These are phyloP conservation scores for Cancer borealis DNA, from an alignment of 2,888 invertebrate genomes.

Conservation along the genomic window DNA sequence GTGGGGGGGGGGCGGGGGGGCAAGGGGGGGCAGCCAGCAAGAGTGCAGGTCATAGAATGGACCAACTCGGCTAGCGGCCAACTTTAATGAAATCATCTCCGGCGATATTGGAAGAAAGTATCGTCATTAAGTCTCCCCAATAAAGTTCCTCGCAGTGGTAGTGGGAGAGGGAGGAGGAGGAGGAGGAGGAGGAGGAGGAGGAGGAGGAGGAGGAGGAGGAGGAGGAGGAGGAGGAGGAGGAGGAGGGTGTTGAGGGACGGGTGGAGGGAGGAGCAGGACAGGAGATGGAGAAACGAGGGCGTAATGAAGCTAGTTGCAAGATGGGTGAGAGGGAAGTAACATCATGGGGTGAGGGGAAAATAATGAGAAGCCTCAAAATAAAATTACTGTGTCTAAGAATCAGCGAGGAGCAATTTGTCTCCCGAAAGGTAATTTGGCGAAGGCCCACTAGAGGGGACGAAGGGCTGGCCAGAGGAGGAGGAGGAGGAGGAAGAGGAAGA, in stretches of 20 bases:
- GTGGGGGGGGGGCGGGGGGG: not conserved
- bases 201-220: not conserved
- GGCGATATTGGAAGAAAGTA: slow-evolving; percentile 73
- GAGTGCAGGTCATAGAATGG: not conserved
- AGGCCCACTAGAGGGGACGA: not conserved
- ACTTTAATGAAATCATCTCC: slow-evolving; percentile 54
- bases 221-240: not conserved
- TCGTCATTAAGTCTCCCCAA: slow-evolving; percentile 46
- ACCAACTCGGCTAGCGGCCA: slow-evolving; percentile 8
- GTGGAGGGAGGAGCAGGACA: not conserved
- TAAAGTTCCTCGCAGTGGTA: not conserved
- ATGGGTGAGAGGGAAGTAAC: not conserved
- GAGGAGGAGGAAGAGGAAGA: not conserved
- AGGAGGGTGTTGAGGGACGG: slow-evolving; percentile 13
- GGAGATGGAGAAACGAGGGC: not conserved
- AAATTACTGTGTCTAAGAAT: slow-evolving; percentile 41
- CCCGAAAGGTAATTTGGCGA: not conserved
- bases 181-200: not conserved
- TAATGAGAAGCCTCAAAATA: slow-evolving; percentile 50
- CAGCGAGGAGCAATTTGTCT: slow-evolving; percentile 31
- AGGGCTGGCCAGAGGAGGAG: not conserved
- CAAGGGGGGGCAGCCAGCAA: not conserved
- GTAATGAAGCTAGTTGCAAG: too few relatives aligned
- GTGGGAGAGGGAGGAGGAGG: not conserved
- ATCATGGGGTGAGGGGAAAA: slow-evolving; percentile 23